A percentile compares a stretch with the other conserved stretches of the same genome.
phyloP scores from a whole-genome alignment of 2,888 invertebrate genomes.

The Ellobium chinense region DNA sequence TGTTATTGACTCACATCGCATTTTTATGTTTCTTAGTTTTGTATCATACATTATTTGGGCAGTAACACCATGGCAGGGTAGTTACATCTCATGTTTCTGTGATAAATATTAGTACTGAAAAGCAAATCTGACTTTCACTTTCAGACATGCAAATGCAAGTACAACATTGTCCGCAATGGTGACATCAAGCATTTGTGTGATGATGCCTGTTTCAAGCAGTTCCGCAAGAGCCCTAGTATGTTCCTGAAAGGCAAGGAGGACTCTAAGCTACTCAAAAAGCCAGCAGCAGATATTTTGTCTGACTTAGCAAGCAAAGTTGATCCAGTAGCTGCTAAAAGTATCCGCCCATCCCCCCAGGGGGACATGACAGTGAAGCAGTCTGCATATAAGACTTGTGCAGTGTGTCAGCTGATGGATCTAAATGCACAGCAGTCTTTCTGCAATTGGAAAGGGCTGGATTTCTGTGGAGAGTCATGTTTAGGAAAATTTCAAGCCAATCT shows the following conservation, averaged over 20 bases:
- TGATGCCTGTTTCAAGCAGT: slow-evolving; percentile 76
- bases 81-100: too few species aligned
- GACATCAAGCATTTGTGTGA: slow-evolving; percentile 78
- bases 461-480: slow-evolving; percentile 92
- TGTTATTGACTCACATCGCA: too few species aligned
- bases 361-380: slow-evolving; percentile 7
- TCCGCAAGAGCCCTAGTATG: slow-evolving; percentile 72
- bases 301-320: neutral
- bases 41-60: too few species aligned
- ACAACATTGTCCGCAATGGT: slow-evolving; percentile 78
- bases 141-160: slow-evolving; percentile 77
- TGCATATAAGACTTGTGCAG: slow-evolving; percentile 69
- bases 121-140: too few species aligned
- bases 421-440: slow-evolving; percentile 53
- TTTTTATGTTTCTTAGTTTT: too few species aligned
- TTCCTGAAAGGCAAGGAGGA: slow-evolving; percentile 56
- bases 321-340: neutral
- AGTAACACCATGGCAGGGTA: too few species aligned
- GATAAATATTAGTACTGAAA: too few species aligned
- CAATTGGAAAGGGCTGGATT: slow-evolving; percentile 89
- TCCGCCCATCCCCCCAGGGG: neutral
- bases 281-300: neutral
- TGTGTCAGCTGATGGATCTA: slow-evolving; percentile 73
- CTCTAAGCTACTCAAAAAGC: neutral
- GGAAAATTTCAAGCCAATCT: slow-evolving; percentile 88